These are phyloP conservation scores for Malachius bipustulatus DNA, from an alignment of 2,888 invertebrate species.

Conservation along the genomic window DNA sequence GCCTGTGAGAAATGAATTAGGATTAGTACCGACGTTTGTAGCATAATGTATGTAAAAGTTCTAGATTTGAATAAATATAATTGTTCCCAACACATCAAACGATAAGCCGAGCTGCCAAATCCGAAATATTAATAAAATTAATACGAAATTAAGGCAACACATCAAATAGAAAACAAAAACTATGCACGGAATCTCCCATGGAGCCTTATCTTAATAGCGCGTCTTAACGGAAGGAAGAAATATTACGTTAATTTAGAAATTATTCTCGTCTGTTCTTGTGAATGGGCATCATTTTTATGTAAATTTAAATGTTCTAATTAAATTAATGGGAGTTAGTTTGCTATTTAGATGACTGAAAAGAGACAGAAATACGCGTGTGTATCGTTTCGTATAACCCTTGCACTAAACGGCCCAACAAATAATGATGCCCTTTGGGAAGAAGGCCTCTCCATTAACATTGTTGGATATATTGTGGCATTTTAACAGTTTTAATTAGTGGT, in stretches of 20 bases:
- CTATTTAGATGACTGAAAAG: slow-evolving; percentile 1
- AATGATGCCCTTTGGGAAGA: slow-evolving; percentile 18
- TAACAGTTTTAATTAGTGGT: slow-evolving; percentile 28
- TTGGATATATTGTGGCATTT: slow-evolving; percentile 26
- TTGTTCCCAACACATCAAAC: no score
- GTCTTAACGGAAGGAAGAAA: no score
- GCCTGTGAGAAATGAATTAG: no score
- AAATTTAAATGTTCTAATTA: not conserved
- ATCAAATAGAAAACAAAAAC: not conserved
- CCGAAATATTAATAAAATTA: not conserved
- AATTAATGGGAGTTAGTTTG: not conserved
- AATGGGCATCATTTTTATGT: not conserved
- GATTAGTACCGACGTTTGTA: no score
- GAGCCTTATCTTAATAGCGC: no score
- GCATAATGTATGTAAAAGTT: no score
- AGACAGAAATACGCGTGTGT: not conserved
- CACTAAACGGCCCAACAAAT: slow-evolving; percentile 13
- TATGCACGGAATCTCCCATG: no score
- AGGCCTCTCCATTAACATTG: slow-evolving; percentile 22
- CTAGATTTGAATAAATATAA: no score
- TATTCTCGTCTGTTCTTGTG: no score
- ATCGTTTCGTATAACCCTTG: slow-evolving; percentile 5
- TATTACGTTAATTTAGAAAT: no score
- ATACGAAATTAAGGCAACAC: slow-evolving; percentile 1
- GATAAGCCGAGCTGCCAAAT: no score